These are phyloP conservation scores for Drosophila leonis DNA, from an alignment of 2,888 invertebrate genomes.

Conservation along the genomic window DNA sequence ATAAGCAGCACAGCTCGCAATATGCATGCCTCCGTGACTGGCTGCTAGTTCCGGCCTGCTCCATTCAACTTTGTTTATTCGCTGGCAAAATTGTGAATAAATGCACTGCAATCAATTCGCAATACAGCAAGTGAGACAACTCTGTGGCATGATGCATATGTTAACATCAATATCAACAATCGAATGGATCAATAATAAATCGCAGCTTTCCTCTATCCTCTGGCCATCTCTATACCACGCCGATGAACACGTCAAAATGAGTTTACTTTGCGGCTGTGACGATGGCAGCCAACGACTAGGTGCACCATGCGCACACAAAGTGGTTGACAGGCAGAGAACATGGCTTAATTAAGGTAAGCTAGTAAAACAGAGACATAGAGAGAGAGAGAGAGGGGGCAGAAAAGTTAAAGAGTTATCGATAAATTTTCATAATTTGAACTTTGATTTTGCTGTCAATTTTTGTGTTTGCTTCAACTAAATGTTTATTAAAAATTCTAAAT, in stretches of 20 bases:
- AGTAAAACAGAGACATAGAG: background rate
- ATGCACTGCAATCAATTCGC: conserved; percentile 75
- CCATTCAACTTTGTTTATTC: conserved; percentile 61
- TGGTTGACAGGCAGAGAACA: conserved; percentile 27
- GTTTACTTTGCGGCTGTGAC: conserved; percentile 66
- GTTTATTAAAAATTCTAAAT: background rate
- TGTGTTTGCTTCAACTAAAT: background rate
- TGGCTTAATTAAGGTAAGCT: conserved; percentile 35
- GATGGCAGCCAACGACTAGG: conserved; percentile 41
- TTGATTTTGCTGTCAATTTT: background rate
- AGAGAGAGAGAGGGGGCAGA: background rate
- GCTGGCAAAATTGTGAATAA: conserved; percentile 76
- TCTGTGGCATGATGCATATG: conserved; percentile 67
- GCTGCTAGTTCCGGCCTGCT: conserved; percentile 32
- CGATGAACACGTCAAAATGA: conserved; percentile 66
- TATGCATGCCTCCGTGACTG: conserved; percentile 39
- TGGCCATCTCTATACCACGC: background rate
- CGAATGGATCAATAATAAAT: conserved; percentile 67
- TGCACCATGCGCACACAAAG: conserved; percentile 24
- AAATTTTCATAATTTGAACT: background rate
- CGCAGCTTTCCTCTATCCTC: conserved; percentile 14
- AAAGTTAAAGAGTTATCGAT: background rate
- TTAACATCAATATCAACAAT: conserved; percentile 72
- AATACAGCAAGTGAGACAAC: conserved; percentile 45
- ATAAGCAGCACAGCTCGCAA: conserved; percentile 44